phyloP scores from a whole-genome alignment of 2,113 vertebrate species.

The Athene noctua region DNA sequence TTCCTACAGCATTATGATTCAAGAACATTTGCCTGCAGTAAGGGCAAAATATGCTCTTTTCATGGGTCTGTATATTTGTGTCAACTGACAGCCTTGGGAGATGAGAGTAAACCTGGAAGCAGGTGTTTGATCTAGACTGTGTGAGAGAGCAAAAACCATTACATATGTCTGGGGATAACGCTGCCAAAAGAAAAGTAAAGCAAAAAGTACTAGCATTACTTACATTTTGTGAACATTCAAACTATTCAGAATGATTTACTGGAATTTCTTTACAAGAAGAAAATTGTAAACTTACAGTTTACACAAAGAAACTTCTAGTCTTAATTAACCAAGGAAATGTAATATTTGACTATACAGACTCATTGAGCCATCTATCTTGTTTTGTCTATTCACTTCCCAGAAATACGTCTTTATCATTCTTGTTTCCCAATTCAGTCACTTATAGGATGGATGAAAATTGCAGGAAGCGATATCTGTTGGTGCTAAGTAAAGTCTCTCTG shows the following conservation, averaged over 20 bases:
- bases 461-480: background rate
- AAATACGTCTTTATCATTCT: background rate
- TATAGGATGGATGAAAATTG: constrained; percentile 19
- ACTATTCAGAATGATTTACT: constrained; percentile 10
- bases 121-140: constrained; percentile 35
- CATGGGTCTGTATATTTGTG: constrained; percentile 19
- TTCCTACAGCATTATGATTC: background rate
- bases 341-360: background rate
- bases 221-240: background rate
- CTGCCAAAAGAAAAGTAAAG: constrained; percentile 11
- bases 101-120: constrained; percentile 26
- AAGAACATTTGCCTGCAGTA: constrained; percentile 17
- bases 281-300: background rate
- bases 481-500: constrained; percentile 37
- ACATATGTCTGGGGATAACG: constrained; percentile 28
- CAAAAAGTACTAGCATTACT: background rate
- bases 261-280: background rate
- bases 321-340: constrained; percentile 19
- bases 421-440: constrained; percentile 13
- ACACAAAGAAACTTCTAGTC: background rate
- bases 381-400: background rate
- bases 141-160: constrained; percentile 22
- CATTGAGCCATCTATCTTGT: background rate
- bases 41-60: constrained; percentile 29
- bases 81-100: constrained; percentile 33